These are phyloP conservation scores for Nezara viridula DNA, from an alignment of 2,888 invertebrate genomes.

Conservation along the genomic window DNA sequence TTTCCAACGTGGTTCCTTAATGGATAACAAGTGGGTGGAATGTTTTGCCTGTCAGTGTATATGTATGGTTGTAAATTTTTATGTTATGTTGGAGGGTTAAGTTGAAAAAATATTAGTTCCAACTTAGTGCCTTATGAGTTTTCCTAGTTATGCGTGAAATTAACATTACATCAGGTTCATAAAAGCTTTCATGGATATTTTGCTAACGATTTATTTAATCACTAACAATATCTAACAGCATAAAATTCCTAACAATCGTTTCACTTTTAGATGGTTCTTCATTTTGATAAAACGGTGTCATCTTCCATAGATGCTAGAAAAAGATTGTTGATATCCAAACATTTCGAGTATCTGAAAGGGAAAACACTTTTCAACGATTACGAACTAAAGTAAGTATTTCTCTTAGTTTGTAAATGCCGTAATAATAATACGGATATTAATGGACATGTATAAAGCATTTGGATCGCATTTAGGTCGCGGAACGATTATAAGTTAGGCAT, in stretches of 20 bases:
- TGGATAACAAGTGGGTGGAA: too few species aligned
- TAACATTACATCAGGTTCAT: background rate
- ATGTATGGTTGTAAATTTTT: too few species aligned
- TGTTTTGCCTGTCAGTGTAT: too few species aligned
- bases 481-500: background rate
- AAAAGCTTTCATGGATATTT: background rate
- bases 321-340: background rate
- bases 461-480: background rate
- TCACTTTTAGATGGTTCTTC: constrained; percentile 22
- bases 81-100: too few species aligned
- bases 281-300: constrained; percentile 39
- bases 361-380: constrained; percentile 49
- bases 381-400: constrained; percentile 43
- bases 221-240: background rate
- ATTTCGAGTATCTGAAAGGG: background rate
- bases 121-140: too few species aligned
- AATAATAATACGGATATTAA: background rate
- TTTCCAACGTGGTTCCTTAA: too few species aligned
- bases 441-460: background rate
- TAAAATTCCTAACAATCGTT: background rate
- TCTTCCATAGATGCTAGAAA: constrained; percentile 38
- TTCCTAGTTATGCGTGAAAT: too few species aligned
- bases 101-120: too few species aligned
- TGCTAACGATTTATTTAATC: background rate
- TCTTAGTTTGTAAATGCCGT: background rate